Conservation (phyloP, 2,797 vertebrate species). For the Pangasius krempfi region DNA sequence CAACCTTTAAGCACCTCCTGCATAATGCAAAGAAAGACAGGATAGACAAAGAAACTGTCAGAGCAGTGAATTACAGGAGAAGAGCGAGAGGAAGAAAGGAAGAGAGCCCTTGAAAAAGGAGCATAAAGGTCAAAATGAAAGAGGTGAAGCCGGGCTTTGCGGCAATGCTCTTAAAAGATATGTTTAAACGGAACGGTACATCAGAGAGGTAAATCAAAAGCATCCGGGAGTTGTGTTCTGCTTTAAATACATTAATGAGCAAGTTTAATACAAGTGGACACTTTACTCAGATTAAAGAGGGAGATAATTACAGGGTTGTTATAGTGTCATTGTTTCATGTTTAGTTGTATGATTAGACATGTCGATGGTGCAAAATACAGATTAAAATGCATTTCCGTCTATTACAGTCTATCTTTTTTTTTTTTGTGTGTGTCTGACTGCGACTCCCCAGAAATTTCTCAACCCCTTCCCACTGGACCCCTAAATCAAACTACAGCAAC, state of each 20-base stretch:
- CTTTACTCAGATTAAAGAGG: not conserved
- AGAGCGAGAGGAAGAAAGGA: conserved; percentile 15
- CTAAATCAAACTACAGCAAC: not conserved
- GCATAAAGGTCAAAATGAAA: not conserved
- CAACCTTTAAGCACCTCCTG: conserved; percentile 57
- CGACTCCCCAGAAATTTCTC: not conserved
- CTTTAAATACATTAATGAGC: not conserved
- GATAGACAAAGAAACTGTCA: conserved; percentile 42
- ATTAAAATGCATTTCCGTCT: not conserved
- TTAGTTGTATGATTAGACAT: not conserved
- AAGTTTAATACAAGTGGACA: not conserved
- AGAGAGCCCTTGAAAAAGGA: not conserved
- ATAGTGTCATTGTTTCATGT: not conserved
- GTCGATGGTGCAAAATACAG: not conserved
- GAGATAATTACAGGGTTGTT: not conserved
- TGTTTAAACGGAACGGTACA: conserved; percentile 9
- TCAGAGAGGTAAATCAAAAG: conserved; percentile 17
- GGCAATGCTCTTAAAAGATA: not conserved
- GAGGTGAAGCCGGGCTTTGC: not conserved
- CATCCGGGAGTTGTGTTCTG: not conserved
- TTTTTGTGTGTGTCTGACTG: not conserved
- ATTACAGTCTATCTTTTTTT: not conserved
- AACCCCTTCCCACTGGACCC: not conserved
- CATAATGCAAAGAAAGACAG: conserved; percentile 44
- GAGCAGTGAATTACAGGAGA: conserved; percentile 21